These are phyloP conservation scores for Fabriciana adippe DNA, from an alignment of 2,888 invertebrate species.

Conservation along the genomic window DNA sequence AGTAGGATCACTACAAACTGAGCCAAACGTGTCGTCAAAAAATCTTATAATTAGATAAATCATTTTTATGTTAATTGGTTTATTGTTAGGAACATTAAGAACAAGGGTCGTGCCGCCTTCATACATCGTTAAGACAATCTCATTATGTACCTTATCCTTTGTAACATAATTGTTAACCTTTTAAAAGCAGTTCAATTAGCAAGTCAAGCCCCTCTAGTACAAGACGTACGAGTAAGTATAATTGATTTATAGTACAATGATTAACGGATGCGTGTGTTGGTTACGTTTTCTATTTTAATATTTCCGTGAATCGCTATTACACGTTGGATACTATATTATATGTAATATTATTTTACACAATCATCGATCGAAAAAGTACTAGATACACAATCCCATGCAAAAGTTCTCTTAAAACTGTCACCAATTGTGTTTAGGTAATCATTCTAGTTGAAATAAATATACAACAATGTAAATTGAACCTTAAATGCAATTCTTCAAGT, in stretches of 20 bases:
- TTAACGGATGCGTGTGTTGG: not conserved
- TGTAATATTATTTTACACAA: not conserved
- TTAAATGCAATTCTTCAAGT: too few species aligned
- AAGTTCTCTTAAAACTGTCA: too few species aligned
- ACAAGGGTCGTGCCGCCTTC: not conserved
- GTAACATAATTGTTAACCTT: constrained; percentile 14
- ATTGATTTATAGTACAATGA: constrained; percentile 1
- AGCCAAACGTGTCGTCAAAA: too few species aligned
- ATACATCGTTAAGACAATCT: constrained; percentile 8
- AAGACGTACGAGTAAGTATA: not conserved
- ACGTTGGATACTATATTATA: not conserved
- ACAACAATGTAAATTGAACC: too few species aligned
- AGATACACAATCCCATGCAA: too few species aligned
- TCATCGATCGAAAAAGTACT: too few species aligned
- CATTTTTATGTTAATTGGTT: too few species aligned
- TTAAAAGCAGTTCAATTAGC: constrained; percentile 12
- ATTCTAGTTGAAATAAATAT: too few species aligned
- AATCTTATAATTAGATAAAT: too few species aligned
- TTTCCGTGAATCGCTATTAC: constrained; percentile 1
- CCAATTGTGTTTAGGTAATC: too few species aligned
- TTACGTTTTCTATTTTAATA: constrained; percentile 5
- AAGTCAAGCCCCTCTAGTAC: not conserved
- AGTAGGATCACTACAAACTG: too few species aligned
- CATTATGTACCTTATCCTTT: not conserved
- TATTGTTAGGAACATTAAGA: too few species aligned